These are phyloP conservation scores for Parazoanthus swiftii DNA, from an alignment of 92 coral and sea anemone genomes.

Conservation along the genomic window DNA sequence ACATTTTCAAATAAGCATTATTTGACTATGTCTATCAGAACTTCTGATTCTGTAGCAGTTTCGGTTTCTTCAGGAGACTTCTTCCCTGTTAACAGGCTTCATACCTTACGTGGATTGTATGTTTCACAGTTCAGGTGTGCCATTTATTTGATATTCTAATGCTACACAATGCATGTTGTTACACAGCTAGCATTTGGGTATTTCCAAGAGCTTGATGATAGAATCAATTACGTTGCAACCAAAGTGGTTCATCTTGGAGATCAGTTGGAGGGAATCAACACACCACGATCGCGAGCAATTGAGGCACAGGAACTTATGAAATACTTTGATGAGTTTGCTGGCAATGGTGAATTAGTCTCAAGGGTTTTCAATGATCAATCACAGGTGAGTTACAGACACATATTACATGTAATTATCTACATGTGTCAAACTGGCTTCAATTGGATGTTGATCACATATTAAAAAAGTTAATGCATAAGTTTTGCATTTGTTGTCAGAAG, in stretches of 20 bases:
- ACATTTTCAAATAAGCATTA: no score
- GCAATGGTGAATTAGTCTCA: constrained; percentile 64
- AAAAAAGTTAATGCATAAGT: neutral
- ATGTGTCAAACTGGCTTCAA: no score
- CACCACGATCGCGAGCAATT: constrained; percentile 89
- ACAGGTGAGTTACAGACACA: constrained; percentile 49
- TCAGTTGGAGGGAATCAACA: constrained; percentile 95
- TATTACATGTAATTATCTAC: no score
- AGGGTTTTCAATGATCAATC: constrained; percentile 71
- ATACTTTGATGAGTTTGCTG: constrained; percentile 91
- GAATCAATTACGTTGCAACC: constrained; percentile 94
- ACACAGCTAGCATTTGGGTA: constrained; percentile 66
- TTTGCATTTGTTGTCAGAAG: no score
- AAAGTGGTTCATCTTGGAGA: constrained; percentile 99
- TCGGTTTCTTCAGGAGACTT: no score
- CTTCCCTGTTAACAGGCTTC: no score
- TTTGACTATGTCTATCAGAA: no score
- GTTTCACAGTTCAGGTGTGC: neutral
- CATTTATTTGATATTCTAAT: neutral
- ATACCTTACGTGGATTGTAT: neutral
- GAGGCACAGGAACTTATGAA: constrained; percentile 98
- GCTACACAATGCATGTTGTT: no score
- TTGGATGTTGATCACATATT: no score
- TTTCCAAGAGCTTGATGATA: constrained; percentile 93
- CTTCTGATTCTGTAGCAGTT: no score